Percentiles rank a stretch among this genome's conserved stretches.
Evolutionary conservation across 2,888 invertebrate genomes (phyloP).

Genomic region (Fissipunctia ypsillon): DNA sequence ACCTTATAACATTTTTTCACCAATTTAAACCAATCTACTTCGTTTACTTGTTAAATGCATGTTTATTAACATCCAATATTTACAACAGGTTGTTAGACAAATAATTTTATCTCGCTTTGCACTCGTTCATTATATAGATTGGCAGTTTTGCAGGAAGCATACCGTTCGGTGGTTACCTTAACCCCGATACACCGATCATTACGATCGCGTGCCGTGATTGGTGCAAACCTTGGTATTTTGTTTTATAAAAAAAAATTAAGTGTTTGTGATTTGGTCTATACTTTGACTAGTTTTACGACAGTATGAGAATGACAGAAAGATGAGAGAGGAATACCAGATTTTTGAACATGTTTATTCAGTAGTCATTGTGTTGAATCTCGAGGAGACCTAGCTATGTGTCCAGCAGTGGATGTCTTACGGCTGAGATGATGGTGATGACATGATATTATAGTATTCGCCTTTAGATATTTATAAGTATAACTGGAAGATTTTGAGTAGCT

Average conservation of each 20-base stretch:
- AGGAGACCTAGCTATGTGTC: background rate
- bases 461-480: background rate
- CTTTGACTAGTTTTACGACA: conserved; percentile 6
- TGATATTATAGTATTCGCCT: background rate
- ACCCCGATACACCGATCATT: conserved; percentile 78
- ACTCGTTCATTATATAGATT: conserved; percentile 63
- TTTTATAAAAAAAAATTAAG: conserved; percentile 34
- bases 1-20: conserved; percentile 13
- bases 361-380: background rate
- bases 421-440: background rate
- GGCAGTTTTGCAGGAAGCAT: conserved; percentile 77
- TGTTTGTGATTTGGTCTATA: conserved; percentile 26
- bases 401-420: background rate
- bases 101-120: conserved; percentile 56
- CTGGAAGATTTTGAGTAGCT: background rate
- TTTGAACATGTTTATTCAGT: background rate
- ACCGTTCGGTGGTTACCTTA: conserved; percentile 79
- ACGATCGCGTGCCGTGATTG: conserved; percentile 76
- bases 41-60: conserved; percentile 1
- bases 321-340: background rate
- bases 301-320: background rate
- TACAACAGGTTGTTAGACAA: conserved; percentile 38
- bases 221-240: conserved; percentile 72
- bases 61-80: conserved; percentile 14
- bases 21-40: conserved; percentile 8